A percentile compares a stretch with the other conserved stretches of the same genome.
Evolutionary conservation across 2,113 vertebrate genomes (phyloP).

Genomic region (Erythrocercus mccallii): DNA sequence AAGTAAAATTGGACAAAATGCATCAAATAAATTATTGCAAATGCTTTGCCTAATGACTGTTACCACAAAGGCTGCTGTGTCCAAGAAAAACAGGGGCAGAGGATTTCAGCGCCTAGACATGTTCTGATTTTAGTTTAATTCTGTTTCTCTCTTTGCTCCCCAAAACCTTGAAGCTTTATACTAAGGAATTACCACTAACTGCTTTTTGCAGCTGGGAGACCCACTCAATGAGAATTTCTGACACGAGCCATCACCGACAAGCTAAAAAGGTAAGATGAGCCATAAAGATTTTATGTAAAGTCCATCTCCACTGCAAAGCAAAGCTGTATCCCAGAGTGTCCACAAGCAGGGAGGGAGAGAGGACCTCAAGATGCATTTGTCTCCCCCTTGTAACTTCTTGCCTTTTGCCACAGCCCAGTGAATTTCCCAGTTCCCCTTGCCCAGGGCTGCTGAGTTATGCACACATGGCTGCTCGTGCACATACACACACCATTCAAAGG

Average conservation of each 20-base stretch:
- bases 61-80: neutral
- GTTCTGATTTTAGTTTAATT: neutral
- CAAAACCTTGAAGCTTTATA: neutral
- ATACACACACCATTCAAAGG: neutral
- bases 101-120: neutral
- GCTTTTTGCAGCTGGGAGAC: neutral
- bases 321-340: neutral
- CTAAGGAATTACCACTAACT: neutral
- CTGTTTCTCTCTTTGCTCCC: neutral
- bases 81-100: neutral
- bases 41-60: neutral
- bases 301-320: neutral
- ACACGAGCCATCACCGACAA: neutral
- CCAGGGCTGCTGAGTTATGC: neutral
- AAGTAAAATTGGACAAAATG: slow-evolving; percentile 17
- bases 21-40: slow-evolving; percentile 7
- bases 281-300: neutral
- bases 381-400: neutral
- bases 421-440: neutral
- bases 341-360: neutral
- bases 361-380: neutral
- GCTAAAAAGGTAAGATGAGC: neutral
- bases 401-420: neutral
- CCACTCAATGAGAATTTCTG: neutral
- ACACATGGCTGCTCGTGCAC: fast-evolving